Conservation (phyloP, 2,113 vertebrate species). For the Tyrannus savana region DNA sequence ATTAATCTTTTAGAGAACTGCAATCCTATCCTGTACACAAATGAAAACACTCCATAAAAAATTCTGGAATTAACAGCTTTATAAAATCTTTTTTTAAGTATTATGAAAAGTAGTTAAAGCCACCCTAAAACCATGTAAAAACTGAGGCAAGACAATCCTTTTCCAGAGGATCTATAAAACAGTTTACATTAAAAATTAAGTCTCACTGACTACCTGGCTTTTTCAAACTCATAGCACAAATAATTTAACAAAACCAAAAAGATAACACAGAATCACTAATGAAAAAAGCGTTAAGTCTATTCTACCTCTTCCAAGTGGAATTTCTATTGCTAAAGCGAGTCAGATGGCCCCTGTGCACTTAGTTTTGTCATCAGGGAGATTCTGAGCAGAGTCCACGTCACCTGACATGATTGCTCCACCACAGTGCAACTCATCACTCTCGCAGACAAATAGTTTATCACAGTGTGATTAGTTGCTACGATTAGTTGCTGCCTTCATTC, state of each 20-base stretch:
- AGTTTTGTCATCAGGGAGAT: slow-evolving; percentile 75
- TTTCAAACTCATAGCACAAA: background rate
- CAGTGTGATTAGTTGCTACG: background rate
- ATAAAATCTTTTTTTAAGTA: background rate
- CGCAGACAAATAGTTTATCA: slow-evolving; percentile 38
- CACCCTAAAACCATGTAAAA: background rate
- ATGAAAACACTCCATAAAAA: background rate
- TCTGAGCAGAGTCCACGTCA: slow-evolving; percentile 68
- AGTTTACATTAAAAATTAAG: background rate
- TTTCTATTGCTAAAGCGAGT: slow-evolving; percentile 64
- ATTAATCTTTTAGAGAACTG: background rate
- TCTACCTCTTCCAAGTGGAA: background rate
- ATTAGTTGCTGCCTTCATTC: background rate
- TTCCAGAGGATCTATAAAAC: background rate
- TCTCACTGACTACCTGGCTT: background rate
- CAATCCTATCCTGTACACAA: background rate
- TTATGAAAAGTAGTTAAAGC: background rate
- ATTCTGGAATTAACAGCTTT: background rate
- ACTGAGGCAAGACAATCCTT: background rate
- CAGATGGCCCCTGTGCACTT: slow-evolving; percentile 85
- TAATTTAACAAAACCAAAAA: background rate
- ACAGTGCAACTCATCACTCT: slow-evolving; percentile 82
- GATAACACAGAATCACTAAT: background rate
- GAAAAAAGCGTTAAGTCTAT: background rate
- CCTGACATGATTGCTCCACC: slow-evolving; percentile 63